Percentiles rank a stretch among this genome's conserved stretches.
Conservation (phyloP, 2,113 vertebrate species). For the Erythrocebus patas region DNA sequence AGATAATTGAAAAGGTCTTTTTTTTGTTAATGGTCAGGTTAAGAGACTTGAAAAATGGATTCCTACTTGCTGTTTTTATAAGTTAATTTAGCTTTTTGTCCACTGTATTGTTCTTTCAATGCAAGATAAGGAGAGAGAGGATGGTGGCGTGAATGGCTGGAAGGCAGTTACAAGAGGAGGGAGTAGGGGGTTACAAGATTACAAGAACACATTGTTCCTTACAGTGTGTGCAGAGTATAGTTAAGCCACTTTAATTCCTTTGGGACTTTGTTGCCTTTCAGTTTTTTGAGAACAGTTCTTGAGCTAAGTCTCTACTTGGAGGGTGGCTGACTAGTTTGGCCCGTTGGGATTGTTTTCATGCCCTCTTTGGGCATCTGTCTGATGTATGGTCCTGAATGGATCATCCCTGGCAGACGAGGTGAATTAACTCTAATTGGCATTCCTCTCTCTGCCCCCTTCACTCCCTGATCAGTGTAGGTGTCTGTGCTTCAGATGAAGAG, state of each 20-base stretch:
- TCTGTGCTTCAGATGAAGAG: not conserved
- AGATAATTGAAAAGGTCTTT: not conserved
- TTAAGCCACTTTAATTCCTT: slow-evolving; percentile 49
- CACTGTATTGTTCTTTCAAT: slow-evolving; percentile 11
- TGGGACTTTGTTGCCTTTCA: not conserved
- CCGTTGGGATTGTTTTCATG: not conserved
- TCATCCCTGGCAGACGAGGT: not conserved
- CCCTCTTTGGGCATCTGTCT: not conserved
- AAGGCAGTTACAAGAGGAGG: slow-evolving; percentile 45
- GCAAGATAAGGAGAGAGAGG: slow-evolving; percentile 22
- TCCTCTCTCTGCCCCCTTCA: accelerated
- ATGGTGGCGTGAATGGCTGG: slow-evolving; percentile 12
- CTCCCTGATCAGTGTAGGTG: not conserved
- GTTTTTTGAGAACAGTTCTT: slow-evolving; percentile 28
- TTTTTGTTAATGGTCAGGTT: not conserved
- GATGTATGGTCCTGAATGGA: not conserved
- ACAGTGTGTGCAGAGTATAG: not conserved
- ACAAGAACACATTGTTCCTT: slow-evolving; percentile 44
- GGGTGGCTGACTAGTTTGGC: slow-evolving; percentile 13
- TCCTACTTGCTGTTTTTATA: not conserved
- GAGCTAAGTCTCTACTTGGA: not conserved
- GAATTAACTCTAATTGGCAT: not conserved
- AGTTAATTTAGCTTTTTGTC: not conserved
- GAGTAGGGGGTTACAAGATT: not conserved
- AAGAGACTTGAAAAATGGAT: not conserved